Conservation (phyloP, 2,797 vertebrate genomes). For the Dendrocincla fuliginosa region DNA sequence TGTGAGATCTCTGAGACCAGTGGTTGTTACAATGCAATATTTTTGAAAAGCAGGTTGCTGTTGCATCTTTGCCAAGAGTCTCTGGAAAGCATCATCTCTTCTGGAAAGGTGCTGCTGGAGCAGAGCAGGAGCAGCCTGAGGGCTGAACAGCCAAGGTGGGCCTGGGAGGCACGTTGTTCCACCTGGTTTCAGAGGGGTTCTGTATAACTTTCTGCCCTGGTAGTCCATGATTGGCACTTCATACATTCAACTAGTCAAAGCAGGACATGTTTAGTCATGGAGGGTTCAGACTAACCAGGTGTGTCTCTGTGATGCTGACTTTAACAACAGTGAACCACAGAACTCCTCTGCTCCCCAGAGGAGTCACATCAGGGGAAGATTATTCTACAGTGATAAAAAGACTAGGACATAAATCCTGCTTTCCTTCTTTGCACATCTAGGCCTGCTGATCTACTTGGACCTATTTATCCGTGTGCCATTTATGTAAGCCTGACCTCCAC, state of each 20-base stretch:
- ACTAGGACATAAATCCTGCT: conserved; percentile 30
- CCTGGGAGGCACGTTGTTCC: neutral
- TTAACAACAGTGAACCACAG: neutral
- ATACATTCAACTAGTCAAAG: neutral
- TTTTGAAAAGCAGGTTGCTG: neutral
- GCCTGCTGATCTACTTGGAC: neutral
- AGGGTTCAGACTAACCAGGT: neutral
- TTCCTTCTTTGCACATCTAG: conserved; percentile 20
- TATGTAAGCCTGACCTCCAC: conserved; percentile 18
- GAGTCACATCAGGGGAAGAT: neutral
- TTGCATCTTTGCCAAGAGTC: neutral
- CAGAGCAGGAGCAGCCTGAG: neutral
- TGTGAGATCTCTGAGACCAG: neutral
- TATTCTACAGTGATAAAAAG: neutral
- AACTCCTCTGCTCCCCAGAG: neutral
- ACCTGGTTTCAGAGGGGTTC: neutral
- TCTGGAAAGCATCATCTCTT: neutral
- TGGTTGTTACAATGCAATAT: neutral
- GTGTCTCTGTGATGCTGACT: neutral
- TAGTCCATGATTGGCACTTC: neutral
- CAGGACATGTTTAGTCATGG: neutral
- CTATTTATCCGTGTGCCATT: neutral
- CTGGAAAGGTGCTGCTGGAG: neutral
- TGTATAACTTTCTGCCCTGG: neutral
- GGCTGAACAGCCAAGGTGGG: neutral